Evolutionary conservation across 1,140 invertebrate species (phyloP), one percentile per base, ranked within the genome.

Genomic region (Caerostris darwini): DNA sequence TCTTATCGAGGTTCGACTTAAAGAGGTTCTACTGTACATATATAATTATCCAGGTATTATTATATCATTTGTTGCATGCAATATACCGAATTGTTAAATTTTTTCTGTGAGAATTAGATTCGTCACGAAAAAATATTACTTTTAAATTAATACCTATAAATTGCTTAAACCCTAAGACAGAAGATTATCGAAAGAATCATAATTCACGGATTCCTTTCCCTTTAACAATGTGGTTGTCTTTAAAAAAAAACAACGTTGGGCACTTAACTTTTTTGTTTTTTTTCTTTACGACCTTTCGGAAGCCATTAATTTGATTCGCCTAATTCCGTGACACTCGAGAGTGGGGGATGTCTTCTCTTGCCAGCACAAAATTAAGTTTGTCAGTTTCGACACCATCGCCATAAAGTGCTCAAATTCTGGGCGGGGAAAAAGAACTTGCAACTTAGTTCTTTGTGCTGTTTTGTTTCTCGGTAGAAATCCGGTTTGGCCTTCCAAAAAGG

Each of bases 221-320:
- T 34, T 1, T 34, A 34, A 34, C 34, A 34, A 34, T 34, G 34
- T 34, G 34, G 34, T 34, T 34, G 34, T 34, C 34, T 34, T 34
- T 34, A 34, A 34, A 34, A 34, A 34, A 34, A 34, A 34, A 34
- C 0, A 34, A 34, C 34, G 34, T 34, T 34, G 34, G 34, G 71
- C 61, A 53, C 59, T 67, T 7, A 54, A 88, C 56, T 64, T 67
- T 17, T 67, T 88, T n/a, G n/a, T 0, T 34, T 34, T 34, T 34
- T 34, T 34, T 34, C 34, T 34, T 88, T 88, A 88, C 61, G 86
- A 64, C 19, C 34, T 12, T 4, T 7, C 57, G 50, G 61, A 53
- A 7, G 7, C 56, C 86, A 67, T 88, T 64, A 67, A 61, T 88
- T 88, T 67, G 86, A 67, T 88, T 67, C 86, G 86, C 86, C 86